Percentiles rank a stretch among this genome's conserved stretches.
Conservation (phyloP, 1,140 invertebrate species). For the Aphelinus certus region DNA sequence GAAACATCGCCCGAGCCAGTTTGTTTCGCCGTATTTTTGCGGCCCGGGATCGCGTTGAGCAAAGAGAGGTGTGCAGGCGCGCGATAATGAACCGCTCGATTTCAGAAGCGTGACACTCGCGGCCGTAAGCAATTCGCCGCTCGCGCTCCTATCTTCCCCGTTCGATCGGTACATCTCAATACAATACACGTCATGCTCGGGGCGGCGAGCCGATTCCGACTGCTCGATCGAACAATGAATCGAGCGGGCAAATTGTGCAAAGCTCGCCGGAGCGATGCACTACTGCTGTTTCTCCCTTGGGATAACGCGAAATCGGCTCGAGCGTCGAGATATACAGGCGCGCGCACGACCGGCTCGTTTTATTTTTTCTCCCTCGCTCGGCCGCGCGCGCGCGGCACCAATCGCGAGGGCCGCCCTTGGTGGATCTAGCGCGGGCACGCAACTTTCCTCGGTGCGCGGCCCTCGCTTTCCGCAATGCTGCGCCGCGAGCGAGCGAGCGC, state of each 20-base stretch:
- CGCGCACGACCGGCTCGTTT: too few relatives aligned
- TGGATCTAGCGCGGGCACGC: slow-evolving; percentile 1
- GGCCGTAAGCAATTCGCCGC: too few relatives aligned
- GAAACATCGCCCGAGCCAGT: slow-evolving; percentile 16
- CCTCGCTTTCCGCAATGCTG: neutral
- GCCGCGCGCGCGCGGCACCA: neutral
- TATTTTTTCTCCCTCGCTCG: slow-evolving; percentile 1
- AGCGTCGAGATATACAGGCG: too few relatives aligned
- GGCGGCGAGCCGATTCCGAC: too few relatives aligned
- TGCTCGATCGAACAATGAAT: too few relatives aligned
- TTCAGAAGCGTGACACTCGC: neutral
- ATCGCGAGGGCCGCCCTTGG: slow-evolving; percentile 18
- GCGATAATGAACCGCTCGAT: slow-evolving; percentile 5
- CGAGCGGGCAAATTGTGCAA: too few relatives aligned
- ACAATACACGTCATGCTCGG: too few relatives aligned
- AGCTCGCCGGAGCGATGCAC: too few relatives aligned
- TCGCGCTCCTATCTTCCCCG: neutral
- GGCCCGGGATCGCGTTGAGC: neutral
- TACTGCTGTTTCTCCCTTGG: too few relatives aligned
- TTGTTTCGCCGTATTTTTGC: slow-evolving; percentile 1
- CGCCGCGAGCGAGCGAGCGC: neutral
- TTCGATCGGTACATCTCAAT: slow-evolving; percentile 4
- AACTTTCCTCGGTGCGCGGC: neutral
- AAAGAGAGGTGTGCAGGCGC: neutral
- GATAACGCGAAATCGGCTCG: too few relatives aligned